phyloP scores from a whole-genome alignment of 2,888 invertebrate genomes.

The Malthinus seriepunctatus region DNA sequence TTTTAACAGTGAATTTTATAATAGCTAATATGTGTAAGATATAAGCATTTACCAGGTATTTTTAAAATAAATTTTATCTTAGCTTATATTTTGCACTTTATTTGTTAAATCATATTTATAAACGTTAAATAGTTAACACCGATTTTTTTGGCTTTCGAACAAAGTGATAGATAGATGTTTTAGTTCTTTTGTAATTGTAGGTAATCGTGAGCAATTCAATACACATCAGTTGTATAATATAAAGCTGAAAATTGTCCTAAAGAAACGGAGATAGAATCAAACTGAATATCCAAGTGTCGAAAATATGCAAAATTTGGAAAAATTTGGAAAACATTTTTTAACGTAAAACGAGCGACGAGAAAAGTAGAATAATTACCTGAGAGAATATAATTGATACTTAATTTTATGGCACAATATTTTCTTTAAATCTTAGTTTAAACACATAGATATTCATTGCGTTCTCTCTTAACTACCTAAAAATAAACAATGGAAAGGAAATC shows the following conservation, averaged over 20 bases:
- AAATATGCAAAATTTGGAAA: not conserved
- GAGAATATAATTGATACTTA: constrained; percentile 1
- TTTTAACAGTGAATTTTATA: constrained; percentile 27
- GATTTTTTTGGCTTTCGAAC: constrained; percentile 12
- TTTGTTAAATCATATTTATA: constrained; percentile 16
- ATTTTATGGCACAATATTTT: constrained; percentile 4
- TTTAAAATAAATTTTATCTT: constrained; percentile 24
- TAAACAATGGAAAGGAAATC: too few species aligned
- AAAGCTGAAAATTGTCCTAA: not conserved
- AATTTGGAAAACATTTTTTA: not conserved
- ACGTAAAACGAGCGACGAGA: not conserved
- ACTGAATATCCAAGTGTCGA: not conserved
- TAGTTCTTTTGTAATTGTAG: not conserved
- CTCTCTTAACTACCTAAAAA: not conserved
- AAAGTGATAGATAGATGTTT: too few species aligned
- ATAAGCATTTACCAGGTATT: constrained; percentile 15
- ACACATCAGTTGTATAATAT: too few species aligned
- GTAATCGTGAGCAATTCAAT: constrained; percentile 2
- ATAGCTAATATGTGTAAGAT: constrained; percentile 21
- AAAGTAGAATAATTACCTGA: not conserved
- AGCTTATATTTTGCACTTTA: constrained; percentile 23
- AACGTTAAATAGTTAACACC: constrained; percentile 19
- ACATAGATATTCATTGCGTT: constrained; percentile 3
- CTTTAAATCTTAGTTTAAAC: not conserved
- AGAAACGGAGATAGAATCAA: not conserved